Conservation (phyloP, 37 sponge, comb jelly and placozoan species). For the Petrosia ficiformis region DNA sequence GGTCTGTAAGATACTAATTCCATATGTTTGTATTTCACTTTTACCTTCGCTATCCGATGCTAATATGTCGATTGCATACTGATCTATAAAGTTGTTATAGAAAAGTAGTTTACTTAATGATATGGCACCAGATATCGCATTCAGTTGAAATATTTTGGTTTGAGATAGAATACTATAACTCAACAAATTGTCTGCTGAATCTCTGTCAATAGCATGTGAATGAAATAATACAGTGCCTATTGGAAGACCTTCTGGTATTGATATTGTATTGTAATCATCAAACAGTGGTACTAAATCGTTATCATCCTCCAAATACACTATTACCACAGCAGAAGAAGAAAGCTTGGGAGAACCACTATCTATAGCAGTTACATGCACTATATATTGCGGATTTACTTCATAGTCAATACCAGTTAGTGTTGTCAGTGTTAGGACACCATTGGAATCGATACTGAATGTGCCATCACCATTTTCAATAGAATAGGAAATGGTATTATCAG, state of each 20-base stretch:
- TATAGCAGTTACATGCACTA: constrained; percentile 37
- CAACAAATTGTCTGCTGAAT: not conserved
- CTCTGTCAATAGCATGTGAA: constrained; percentile 38
- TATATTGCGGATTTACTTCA: constrained; percentile 10
- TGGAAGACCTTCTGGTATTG: not conserved
- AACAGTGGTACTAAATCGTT: constrained; percentile 27
- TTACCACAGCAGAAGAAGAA: constrained; percentile 32
- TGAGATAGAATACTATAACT: not conserved
- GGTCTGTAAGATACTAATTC: not conserved
- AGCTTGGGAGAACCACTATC: constrained; percentile 21
- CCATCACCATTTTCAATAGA: constrained; percentile 6
- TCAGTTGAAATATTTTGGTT: constrained; percentile 9
- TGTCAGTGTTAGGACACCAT: not conserved
- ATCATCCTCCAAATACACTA: constrained; percentile 24
- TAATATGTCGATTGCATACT: constrained; percentile 8
- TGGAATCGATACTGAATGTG: constrained; percentile 7
- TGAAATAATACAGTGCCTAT: constrained; percentile 23
- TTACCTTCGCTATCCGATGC: not conserved
- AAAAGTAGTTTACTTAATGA: constrained; percentile 34
- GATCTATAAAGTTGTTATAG: constrained; percentile 1
- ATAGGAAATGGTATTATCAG: constrained; percentile 16
- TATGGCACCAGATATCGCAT: constrained; percentile 34
- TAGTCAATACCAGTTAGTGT: constrained; percentile 14
- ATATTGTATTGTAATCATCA: not conserved
- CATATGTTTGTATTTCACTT: too few relatives aligned